phyloP scores from a whole-genome alignment of 2,888 invertebrate genomes.

The Phragmatobia fuliginosa region DNA sequence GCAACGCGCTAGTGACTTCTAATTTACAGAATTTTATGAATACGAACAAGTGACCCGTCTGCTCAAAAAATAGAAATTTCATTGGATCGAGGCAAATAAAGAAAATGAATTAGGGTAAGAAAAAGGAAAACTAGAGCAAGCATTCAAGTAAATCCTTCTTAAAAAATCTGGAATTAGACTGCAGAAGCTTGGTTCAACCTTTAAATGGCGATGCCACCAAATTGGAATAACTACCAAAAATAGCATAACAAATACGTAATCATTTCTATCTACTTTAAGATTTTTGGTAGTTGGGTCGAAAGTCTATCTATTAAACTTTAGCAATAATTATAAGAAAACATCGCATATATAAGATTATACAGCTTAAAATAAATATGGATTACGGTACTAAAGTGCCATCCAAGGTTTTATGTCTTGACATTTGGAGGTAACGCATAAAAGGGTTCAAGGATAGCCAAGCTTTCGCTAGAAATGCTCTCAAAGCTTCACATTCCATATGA shows the following conservation, averaged over 20 bases:
- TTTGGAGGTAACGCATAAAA: conserved; percentile 39
- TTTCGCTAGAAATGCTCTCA: conserved; percentile 23
- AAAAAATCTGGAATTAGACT: not conserved
- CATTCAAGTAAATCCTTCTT: not conserved
- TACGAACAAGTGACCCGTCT: too few relatives aligned
- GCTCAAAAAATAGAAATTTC: not conserved
- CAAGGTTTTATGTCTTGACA: conserved; percentile 16
- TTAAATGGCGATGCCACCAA: not conserved
- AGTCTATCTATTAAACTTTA: not conserved
- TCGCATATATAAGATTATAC: conserved; percentile 5
- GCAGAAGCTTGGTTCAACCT: not conserved
- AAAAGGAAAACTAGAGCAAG: not conserved
- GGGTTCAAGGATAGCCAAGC: conserved; percentile 31
- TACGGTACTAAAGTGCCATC: conserved; percentile 20
- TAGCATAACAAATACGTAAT: not conserved
- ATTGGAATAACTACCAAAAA: not conserved
- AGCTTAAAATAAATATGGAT: conserved; percentile 25
- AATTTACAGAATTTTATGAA: too few relatives aligned
- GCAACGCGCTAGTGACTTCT: not conserved
- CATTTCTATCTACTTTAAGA: not conserved
- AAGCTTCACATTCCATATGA: conserved; percentile 42
- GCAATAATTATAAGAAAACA: conserved; percentile 13
- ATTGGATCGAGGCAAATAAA: not conserved
- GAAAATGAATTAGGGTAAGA: not conserved
- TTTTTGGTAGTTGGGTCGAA: not conserved